phyloP scores from a whole-genome alignment of 2,113 vertebrate genomes.

The Grallaria varia region DNA sequence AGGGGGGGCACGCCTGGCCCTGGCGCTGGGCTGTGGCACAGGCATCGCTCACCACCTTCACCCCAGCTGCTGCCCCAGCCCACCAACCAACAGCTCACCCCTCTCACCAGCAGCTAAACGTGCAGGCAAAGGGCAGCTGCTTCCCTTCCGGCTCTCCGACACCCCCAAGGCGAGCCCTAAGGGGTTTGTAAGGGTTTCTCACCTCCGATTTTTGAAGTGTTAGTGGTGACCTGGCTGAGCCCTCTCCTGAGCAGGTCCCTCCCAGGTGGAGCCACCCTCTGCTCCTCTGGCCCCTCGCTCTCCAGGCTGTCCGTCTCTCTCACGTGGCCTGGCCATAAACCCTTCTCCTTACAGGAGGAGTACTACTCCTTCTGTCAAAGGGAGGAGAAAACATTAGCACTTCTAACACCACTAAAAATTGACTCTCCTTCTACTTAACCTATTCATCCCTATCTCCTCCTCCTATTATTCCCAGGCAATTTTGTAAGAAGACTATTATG shows the following conservation, averaged over 20 bases:
- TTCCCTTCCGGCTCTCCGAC: neutral
- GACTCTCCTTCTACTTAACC: conserved; percentile 33
- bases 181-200: neutral
- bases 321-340: rapidly evolving
- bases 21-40: no score
- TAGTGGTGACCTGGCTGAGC: neutral
- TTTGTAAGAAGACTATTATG: conserved; percentile 47
- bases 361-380: neutral
- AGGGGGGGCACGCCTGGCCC: neutral
- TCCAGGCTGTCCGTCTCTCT: neutral
- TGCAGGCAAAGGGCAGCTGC: no score
- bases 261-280: neutral
- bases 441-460: conserved; percentile 28
- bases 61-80: neutral
- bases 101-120: rapidly evolving
- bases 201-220: neutral
- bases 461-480: conserved; percentile 53
- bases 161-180: neutral
- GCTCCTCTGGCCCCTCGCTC: neutral
- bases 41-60: neutral
- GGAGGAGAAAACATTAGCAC: neutral
- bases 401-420: conserved; percentile 10
- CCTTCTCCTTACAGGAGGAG: neutral
- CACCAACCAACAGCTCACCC: rapidly evolving
- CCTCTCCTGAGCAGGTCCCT: neutral